Conservation (phyloP, 1,140 invertebrate species). For the Nasonia longicornis region DNA sequence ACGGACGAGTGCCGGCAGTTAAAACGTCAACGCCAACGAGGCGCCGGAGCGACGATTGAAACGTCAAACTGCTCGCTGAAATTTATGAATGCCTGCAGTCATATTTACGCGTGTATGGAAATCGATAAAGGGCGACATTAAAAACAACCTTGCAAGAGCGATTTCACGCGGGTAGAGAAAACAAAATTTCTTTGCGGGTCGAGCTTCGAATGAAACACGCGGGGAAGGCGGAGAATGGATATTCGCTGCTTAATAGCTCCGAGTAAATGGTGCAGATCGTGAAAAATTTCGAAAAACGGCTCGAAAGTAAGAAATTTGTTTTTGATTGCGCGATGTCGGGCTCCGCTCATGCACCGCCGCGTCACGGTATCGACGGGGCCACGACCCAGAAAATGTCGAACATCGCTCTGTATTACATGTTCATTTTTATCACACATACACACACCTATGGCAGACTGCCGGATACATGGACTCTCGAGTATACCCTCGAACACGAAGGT, state of each 20-base stretch:
- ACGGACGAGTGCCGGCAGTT: not conserved
- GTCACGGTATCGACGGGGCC: not conserved
- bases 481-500: not conserved
- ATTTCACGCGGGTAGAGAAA: not conserved
- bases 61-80: not conserved
- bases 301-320: not conserved
- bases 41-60: not conserved
- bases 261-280: not conserved
- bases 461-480: not conserved
- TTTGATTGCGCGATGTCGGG: not conserved
- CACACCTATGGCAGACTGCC: too few relatives aligned
- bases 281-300: not conserved
- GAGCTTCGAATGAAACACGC: not conserved
- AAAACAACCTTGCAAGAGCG: not conserved
- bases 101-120: not conserved
- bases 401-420: not conserved
- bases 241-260: not conserved
- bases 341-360: not conserved
- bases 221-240: not conserved
- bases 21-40: not conserved
- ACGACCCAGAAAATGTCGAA: not conserved
- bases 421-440: not conserved
- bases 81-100: not conserved
- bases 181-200: not conserved
- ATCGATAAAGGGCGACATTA: not conserved